Conservation (phyloP, 2,888 invertebrate species). For the Drosophila testacea region DNA sequence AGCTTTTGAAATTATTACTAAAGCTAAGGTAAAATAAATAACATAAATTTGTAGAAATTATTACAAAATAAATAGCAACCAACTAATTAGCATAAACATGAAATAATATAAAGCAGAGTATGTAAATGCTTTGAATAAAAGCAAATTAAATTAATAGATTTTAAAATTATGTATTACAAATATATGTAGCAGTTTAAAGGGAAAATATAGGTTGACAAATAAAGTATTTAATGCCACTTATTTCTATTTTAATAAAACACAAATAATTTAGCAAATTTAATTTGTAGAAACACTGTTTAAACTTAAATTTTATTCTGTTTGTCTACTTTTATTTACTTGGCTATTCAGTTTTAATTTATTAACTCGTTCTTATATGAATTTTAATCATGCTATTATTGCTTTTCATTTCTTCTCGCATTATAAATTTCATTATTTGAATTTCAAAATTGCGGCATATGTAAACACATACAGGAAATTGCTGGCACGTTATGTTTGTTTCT, state of each 20-base stretch:
- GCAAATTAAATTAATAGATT: no score
- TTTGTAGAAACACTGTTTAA: no score
- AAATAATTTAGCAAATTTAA: no score
- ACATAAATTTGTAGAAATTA: background rate
- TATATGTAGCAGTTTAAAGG: no score
- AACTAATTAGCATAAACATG: background rate
- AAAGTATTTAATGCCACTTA: no score
- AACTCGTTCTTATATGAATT: background rate
- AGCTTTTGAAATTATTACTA: background rate
- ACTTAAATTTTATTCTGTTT: no score
- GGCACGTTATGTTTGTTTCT: constrained; percentile 24
- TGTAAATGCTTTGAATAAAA: no score
- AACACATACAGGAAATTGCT: constrained; percentile 46
- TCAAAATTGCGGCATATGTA: constrained; percentile 17
- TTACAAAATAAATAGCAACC: background rate
- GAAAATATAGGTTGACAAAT: no score
- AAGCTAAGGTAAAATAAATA: constrained; percentile 2
- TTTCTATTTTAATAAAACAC: no score
- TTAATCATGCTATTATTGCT: background rate
- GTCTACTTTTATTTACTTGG: background rate
- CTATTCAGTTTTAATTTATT: background rate
- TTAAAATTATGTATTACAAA: no score
- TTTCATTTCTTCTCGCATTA: constrained; percentile 1
- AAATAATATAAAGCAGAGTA: no score
- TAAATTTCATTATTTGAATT: constrained; percentile 24